These are phyloP conservation scores for Eudasyphora cyanicolor DNA, from an alignment of 2,888 invertebrate species.

Conservation along the genomic window DNA sequence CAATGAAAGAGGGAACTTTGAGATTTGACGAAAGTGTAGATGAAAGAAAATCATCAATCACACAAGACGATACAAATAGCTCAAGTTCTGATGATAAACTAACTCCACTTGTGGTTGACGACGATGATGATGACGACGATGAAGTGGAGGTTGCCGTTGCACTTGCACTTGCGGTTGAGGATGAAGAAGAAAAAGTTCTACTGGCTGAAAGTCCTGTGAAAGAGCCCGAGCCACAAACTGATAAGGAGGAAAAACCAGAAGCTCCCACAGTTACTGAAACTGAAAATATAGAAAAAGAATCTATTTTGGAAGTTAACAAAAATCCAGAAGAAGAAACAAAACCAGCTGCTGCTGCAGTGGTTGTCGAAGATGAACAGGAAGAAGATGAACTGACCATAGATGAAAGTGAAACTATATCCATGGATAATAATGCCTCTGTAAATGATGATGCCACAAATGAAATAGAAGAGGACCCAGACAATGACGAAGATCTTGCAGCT, in stretches of 20 bases:
- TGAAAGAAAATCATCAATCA: slow-evolving; percentile 60
- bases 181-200: background rate
- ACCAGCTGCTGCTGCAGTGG: background rate
- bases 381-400: slow-evolving; percentile 66
- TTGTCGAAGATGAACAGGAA: slow-evolving; percentile 29
- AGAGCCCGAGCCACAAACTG: background rate
- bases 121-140: slow-evolving; percentile 66
- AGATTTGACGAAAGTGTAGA: slow-evolving; percentile 72
- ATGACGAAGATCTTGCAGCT: slow-evolving; percentile 35
- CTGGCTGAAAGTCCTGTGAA: background rate
- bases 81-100: slow-evolving; percentile 67
- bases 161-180: too few relatives aligned
- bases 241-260: background rate
- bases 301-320: background rate
- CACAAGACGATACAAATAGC: slow-evolving; percentile 68
- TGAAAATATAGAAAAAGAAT: slow-evolving; percentile 14
- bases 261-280: background rate
- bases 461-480: slow-evolving; percentile 54
- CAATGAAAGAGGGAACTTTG: slow-evolving; percentile 72
- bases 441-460: slow-evolving; percentile 64
- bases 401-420: slow-evolving; percentile 68
- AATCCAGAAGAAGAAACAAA: background rate
- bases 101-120: slow-evolving; percentile 68
- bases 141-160: background rate
- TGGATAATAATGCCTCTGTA: slow-evolving; percentile 69